Conservation (phyloP, 2,797 vertebrate species). For the Clamator glandarius region DNA sequence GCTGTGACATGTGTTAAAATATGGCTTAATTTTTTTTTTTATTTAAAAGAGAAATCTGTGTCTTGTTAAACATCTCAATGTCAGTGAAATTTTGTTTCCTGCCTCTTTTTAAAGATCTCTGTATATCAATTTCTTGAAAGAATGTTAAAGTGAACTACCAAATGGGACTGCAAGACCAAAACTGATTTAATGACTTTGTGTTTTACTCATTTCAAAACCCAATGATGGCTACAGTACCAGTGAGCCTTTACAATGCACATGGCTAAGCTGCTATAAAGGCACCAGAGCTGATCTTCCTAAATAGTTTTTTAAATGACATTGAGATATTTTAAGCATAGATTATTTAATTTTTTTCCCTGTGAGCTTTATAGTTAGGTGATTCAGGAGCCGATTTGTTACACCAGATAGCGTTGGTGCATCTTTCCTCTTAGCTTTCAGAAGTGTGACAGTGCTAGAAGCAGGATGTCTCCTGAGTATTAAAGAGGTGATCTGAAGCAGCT, state of each 20-base stretch:
- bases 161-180: constrained; percentile 34
- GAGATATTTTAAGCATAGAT: constrained; percentile 70
- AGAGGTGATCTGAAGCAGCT: constrained; percentile 59
- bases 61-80: neutral
- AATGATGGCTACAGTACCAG: constrained; percentile 39
- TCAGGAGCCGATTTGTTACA: constrained; percentile 71
- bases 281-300: constrained; percentile 68
- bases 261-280: constrained; percentile 70
- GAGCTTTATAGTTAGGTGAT: constrained; percentile 65
- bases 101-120: constrained; percentile 28
- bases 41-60: neutral
- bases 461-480: constrained; percentile 48
- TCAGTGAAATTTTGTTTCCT: neutral
- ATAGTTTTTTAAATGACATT: constrained; percentile 71
- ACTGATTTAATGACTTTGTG: constrained; percentile 72
- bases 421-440: constrained; percentile 44
- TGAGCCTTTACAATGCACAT: constrained; percentile 58
- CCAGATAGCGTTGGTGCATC: constrained; percentile 27
- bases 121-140: constrained; percentile 28
- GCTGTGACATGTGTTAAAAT: constrained; percentile 40
- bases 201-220: constrained; percentile 51
- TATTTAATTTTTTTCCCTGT: constrained; percentile 59
- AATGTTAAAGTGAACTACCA: constrained; percentile 9
- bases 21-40: neutral
- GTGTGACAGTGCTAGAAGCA: constrained; percentile 7